Percentiles rank a stretch among this genome's conserved stretches.
These are phyloP conservation scores for Scaptomyza graminum DNA, from an alignment of 1,140 invertebrate species.

Conservation along the genomic window DNA sequence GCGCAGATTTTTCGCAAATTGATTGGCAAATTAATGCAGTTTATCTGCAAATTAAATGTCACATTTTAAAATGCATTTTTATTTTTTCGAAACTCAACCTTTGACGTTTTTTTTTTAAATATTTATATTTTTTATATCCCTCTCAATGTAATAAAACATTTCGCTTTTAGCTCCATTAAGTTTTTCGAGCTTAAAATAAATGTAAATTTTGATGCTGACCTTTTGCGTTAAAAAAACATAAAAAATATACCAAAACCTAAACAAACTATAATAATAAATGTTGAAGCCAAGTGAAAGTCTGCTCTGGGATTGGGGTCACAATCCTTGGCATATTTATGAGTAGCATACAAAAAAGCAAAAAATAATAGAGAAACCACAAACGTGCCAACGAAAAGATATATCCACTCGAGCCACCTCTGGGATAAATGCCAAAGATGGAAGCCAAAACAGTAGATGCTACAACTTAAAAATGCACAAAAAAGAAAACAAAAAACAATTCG, in stretches of 20 bases:
- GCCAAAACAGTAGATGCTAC: conserved; percentile 14
- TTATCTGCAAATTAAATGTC: neutral
- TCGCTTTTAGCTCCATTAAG: no score
- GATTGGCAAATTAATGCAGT: conserved; percentile 37
- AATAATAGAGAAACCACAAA: neutral
- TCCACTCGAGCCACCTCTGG: neutral
- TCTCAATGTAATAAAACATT: no score
- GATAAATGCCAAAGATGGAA: neutral
- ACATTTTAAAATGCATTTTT: conserved; percentile 14
- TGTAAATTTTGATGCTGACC: neutral
- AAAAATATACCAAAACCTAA: no score
- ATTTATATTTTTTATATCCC: no score
- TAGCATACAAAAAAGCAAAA: neutral
- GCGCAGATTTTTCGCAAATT: conserved; percentile 26
- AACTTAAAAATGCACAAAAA: conserved; percentile 41
- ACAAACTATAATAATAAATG: neutral
- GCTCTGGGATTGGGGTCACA: neutral
- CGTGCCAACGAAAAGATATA: neutral
- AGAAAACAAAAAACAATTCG: neutral
- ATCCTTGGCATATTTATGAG: conserved; percentile 24
- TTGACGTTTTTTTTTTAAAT: no score
- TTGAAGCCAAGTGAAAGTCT: conserved; percentile 4
- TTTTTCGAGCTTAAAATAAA: no score
- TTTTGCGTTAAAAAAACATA: no score
- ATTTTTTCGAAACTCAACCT: neutral